phyloP scores from a whole-genome alignment of 2,113 vertebrate species.

The Noturus placidus region DNA sequence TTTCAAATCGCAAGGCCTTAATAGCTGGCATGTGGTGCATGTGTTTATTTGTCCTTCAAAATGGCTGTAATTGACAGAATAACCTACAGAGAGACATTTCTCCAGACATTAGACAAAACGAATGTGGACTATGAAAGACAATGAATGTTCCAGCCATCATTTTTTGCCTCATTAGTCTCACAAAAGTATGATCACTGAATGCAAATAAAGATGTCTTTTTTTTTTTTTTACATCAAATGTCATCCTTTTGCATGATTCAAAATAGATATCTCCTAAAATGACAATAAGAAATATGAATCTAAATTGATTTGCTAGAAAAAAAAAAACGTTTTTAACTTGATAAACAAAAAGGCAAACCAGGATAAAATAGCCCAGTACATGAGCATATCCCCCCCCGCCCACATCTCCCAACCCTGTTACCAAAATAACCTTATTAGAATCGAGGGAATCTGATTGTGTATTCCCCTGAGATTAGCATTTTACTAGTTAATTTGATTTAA shows the following conservation, averaged over 20 bases:
- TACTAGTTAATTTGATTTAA: slow-evolving; percentile 88
- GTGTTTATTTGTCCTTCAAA: slow-evolving; percentile 26
- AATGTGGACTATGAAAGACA: slow-evolving; percentile 4
- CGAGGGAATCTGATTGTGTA: slow-evolving; percentile 69
- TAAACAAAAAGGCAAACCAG: slow-evolving; percentile 19
- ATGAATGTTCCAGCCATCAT: not conserved
- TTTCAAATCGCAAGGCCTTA: slow-evolving; percentile 38
- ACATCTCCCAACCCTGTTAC: slow-evolving; percentile 36
- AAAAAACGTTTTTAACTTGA: slow-evolving; percentile 21
- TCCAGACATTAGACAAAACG: slow-evolving; percentile 22
- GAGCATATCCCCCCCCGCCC: not conserved
- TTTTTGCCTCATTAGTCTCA: not conserved
- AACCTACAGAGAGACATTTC: slow-evolving; percentile 15
- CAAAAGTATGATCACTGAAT: not conserved
- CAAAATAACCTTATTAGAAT: slow-evolving; percentile 57
- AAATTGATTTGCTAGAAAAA: slow-evolving; percentile 4
- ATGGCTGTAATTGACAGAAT: slow-evolving; percentile 13
- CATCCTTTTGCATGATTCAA: slow-evolving; percentile 3
- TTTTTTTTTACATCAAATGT: not conserved
- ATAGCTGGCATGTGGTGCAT: slow-evolving; percentile 12
- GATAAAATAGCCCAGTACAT: not conserved
- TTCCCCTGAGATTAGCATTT: slow-evolving; percentile 77
- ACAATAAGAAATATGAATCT: slow-evolving; percentile 25
- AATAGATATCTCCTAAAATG: slow-evolving; percentile 5
- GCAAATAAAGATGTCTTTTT: not conserved